Evolutionary conservation across 2,888 invertebrate species (phyloP).

Genomic region (Scaptomyza polygonia): DNA sequence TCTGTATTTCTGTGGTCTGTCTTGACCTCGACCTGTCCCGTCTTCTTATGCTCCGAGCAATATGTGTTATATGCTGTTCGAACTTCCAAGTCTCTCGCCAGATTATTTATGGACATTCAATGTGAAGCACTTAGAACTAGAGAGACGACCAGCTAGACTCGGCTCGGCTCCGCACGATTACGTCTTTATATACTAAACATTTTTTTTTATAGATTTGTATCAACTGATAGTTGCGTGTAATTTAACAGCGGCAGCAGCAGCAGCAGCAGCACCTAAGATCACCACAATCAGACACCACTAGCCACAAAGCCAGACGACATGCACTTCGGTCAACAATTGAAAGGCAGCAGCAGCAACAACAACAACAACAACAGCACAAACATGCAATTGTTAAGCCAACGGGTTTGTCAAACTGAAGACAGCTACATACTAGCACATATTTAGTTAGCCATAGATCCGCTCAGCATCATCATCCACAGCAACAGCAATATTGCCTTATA

Average conservation of each 20-base stretch:
- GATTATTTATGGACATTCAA: conserved; percentile 82
- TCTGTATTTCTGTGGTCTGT: background rate
- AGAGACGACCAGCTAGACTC: conserved; percentile 17
- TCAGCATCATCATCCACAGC: conserved; percentile 23
- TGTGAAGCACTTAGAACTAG: conserved; percentile 29
- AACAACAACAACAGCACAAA: conserved; percentile 22
- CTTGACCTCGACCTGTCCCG: conserved; percentile 82
- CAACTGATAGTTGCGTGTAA: conserved; percentile 69
- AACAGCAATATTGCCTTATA: conserved; percentile 7
- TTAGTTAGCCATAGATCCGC: conserved; percentile 19
- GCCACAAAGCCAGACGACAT: conserved; percentile 13
- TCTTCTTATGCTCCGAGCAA: conserved; percentile 50
- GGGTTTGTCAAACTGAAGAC: conserved; percentile 72
- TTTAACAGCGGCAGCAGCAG: conserved; percentile 33
- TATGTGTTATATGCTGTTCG: conserved; percentile 50
- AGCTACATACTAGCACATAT: conserved; percentile 25
- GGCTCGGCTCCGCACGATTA: conserved; percentile 55
- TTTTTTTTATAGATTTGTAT: conserved; percentile 71
- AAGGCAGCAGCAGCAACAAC: conserved; percentile 29
- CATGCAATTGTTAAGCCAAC: conserved; percentile 58
- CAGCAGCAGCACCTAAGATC: conserved; percentile 8
- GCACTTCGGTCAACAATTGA: conserved; percentile 49
- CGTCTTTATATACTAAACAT: conserved; percentile 68
- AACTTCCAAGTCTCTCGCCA: conserved; percentile 44
- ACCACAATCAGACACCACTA: conserved; percentile 16